Conservation (phyloP, 2,797 vertebrate genomes). For the Pangasius macronema region DNA sequence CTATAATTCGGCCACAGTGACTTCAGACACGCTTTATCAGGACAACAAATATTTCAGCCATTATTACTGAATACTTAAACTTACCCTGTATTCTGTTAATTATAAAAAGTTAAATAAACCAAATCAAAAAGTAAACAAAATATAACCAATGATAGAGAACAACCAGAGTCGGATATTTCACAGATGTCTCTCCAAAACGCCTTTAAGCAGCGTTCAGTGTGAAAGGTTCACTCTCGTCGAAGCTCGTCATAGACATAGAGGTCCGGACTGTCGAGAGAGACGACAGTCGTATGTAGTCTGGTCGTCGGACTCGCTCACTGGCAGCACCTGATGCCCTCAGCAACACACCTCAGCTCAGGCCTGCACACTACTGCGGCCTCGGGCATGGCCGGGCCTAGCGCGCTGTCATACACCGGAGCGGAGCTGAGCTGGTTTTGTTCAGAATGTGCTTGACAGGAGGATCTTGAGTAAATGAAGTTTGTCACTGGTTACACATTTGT, state of each 20-base stretch:
- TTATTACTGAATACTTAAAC: not conserved
- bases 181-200: conserved; percentile 48
- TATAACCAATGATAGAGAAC: conserved; percentile 35
- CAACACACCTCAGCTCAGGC: conserved; percentile 76
- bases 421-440: conserved; percentile 58
- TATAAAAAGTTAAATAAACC: not conserved
- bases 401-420: conserved; percentile 52
- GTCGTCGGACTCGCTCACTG: no score
- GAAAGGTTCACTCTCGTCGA: conserved; percentile 67
- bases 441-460: conserved; percentile 49
- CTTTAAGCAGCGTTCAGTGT: conserved; percentile 57
- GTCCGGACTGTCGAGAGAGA: no score
- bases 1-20: not conserved
- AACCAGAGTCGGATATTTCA: conserved; percentile 41
- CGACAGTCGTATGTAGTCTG: no score
- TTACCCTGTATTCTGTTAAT: not conserved
- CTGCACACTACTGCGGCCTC: conserved; percentile 67
- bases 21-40: not conserved
- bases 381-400: conserved; percentile 60
- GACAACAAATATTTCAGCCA: not conserved
- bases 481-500: conserved; percentile 29
- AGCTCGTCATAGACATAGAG: no score
- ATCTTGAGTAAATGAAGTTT: conserved; percentile 36
- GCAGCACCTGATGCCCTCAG: conserved; percentile 68
- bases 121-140: not conserved